A percentile compares a stretch with the other conserved stretches of the same genome.
These are phyloP conservation scores for human (Homo sapiens) DNA, from an alignment of 2,113 vertebrate genomes.

Conservation along the genomic window DNA sequence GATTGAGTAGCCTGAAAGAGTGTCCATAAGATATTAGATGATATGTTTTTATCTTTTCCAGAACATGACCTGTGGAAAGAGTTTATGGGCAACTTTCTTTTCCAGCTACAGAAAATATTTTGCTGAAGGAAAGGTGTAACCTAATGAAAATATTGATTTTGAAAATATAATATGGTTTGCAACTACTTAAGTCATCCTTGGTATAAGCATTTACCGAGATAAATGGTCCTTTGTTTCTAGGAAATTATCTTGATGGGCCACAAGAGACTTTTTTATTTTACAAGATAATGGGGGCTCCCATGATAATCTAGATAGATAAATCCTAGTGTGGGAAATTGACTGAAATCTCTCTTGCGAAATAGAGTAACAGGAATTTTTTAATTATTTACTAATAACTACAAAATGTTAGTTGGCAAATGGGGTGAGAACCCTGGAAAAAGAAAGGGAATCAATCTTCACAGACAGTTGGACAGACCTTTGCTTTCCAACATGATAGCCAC, in stretches of 20 bases:
- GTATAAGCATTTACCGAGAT: not conserved
- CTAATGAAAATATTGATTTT: constrained; percentile 1
- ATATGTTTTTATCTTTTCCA: not conserved
- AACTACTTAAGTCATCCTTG: not conserved
- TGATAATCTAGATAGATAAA: not conserved
- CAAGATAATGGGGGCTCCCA: too few relatives aligned
- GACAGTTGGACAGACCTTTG: not conserved
- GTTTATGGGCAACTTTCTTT: not conserved
- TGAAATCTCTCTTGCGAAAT: not conserved
- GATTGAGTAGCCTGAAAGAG: not conserved
- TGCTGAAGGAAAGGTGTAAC: not conserved
- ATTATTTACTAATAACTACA: not conserved
- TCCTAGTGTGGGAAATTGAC: not conserved
- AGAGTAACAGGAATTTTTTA: not conserved
- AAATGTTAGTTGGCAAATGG: not conserved
- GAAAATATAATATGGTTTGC: not conserved
- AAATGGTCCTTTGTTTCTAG: not conserved
- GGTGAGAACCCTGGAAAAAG: not conserved
- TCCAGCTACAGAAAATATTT: not conserved
- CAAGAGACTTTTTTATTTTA: not conserved
- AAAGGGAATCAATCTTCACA: not conserved
- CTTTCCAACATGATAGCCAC: not conserved
- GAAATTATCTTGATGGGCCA: not conserved
- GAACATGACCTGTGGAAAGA: not conserved
- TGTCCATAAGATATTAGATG: not conserved